phyloP scores from a whole-genome alignment of 2,888 invertebrate genomes.

The Polyommatus iphigenia region DNA sequence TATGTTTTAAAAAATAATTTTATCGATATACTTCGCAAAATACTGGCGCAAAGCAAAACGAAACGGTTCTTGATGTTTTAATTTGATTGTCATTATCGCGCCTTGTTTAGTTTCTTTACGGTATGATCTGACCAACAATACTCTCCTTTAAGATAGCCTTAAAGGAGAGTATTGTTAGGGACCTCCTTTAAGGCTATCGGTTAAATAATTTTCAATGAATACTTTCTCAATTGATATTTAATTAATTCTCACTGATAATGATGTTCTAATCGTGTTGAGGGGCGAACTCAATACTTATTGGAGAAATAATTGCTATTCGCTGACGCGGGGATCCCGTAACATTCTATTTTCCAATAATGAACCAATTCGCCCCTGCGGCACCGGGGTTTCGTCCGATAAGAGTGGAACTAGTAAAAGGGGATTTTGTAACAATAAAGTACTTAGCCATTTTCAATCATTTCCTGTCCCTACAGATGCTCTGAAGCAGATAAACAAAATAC shows the following conservation, averaged over 20 bases:
- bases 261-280: conserved; percentile 9
- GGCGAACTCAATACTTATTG: conserved; percentile 9
- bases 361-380: conserved; percentile 14
- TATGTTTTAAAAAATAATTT: too few species aligned
- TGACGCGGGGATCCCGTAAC: conserved; percentile 15
- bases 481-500: too few species aligned
- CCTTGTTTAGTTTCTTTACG: too few species aligned
- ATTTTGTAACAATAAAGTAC: neutral
- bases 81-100: too few species aligned
- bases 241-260: neutral
- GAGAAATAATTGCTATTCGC: conserved; percentile 25
- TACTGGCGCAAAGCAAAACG: too few species aligned
- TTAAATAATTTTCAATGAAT: neutral
- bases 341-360: conserved; percentile 22
- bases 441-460: neutral
- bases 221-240: neutral
- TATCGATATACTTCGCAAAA: too few species aligned
- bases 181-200: neutral
- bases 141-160: neutral
- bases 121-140: neutral
- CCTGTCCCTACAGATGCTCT: neutral
- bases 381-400: neutral
- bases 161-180: too few species aligned
- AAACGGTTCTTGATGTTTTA: too few species aligned
- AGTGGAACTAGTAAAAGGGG: neutral